These are phyloP conservation scores for Spheniscus humboldti DNA, from an alignment of 2,797 vertebrate genomes.

Conservation along the genomic window DNA sequence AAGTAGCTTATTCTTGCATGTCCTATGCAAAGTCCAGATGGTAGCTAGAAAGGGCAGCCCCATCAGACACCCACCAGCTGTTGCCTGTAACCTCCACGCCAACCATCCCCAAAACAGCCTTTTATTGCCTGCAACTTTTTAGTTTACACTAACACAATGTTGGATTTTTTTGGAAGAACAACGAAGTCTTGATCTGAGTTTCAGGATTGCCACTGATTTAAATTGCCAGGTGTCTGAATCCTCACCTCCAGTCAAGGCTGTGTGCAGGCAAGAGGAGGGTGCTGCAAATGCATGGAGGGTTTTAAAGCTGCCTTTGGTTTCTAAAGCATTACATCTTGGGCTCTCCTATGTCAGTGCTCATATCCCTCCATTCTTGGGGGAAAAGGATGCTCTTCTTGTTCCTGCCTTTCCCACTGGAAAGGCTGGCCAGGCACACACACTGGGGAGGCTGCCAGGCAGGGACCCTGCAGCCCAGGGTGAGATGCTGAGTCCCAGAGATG, in stretches of 20 bases:
- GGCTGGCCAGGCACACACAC: neutral
- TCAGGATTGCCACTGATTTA: neutral
- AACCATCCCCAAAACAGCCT: slow-evolving; percentile 22
- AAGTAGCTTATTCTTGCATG: slow-evolving; percentile 65
- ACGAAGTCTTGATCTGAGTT: neutral
- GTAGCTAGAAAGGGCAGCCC: slow-evolving; percentile 55
- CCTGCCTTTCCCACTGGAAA: neutral
- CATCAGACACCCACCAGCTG: slow-evolving; percentile 67
- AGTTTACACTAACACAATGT: slow-evolving; percentile 9
- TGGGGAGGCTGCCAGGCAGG: neutral
- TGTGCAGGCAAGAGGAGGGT: neutral
- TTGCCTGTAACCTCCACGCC: slow-evolving; percentile 42
- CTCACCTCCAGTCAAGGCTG: neutral
- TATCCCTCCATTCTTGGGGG: neutral
- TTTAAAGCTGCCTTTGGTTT: neutral
- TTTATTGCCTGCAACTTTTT: slow-evolving; percentile 25
- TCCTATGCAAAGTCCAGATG: slow-evolving; percentile 59
- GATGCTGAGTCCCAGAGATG: neutral
- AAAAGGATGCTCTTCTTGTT: neutral
- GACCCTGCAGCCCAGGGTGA: neutral
- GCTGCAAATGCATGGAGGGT: neutral
- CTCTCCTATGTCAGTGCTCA: neutral
- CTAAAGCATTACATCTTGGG: neutral
- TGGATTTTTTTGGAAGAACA: neutral
- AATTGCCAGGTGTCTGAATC: neutral